Evolutionary conservation across 2,113 vertebrate species (phyloP), one percentile per base, ranked within the genome.

Genomic region (Semicossyphus pulcher): DNA sequence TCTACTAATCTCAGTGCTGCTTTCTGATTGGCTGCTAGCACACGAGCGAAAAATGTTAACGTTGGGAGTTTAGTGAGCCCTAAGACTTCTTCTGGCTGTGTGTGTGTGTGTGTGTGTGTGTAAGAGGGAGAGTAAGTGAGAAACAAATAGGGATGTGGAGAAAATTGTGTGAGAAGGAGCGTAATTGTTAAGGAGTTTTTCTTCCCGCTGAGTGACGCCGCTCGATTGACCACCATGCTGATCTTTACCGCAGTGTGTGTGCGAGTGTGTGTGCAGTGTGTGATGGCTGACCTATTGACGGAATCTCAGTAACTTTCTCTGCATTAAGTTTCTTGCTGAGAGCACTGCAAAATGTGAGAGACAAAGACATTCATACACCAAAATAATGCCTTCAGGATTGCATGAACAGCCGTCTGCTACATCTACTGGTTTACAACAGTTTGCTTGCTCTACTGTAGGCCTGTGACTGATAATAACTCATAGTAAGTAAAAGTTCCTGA

Each of bases 1-100:
- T 89, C 86, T 89, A 82, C 72, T 87, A 86, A 92, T 91, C 89
- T 92, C 88, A 84, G 81, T 64, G 81, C 89, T 83, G 76, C n/a
- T 65, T 75, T 66, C 15, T 84, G 85, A 91, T 90, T 92, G 92
- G 92, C 90, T 86, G 85, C 60, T 25, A 70, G 75, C 56, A 56
- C 39, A 60, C 71, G 62, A 63, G 76, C 37, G 54, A 76, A 87
- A 92, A 91, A 80, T 89, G 89, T 88, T 84, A 90, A 90, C 80
- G 85, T 79, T 80, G 64, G 74, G 64, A 88, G 77, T 89, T 88
- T 86, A 76, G 70, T 42, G 44, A 85, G 81, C 81, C 77, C 76
- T 60, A 70, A 80, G 77, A 78, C 72, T 39, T 58, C 60, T 72
- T 72, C 32, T 76, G 68, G 54, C 34, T 73, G 12, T 72, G 63